Conservation (phyloP, 92 coral and sea anemone genomes). For the Pocillopora meandrina region DNA sequence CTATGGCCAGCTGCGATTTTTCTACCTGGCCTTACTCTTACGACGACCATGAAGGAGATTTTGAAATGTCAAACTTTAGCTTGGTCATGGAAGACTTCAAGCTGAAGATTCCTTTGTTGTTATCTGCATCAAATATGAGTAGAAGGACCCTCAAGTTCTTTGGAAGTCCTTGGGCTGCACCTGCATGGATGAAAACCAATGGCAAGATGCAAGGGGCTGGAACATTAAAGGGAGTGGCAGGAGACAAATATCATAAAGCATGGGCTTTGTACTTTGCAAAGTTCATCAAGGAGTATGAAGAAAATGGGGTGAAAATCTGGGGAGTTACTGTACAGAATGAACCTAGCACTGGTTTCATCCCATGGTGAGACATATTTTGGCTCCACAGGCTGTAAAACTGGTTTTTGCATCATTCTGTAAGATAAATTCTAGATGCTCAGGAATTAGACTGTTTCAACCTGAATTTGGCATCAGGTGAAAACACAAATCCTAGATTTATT, state of each 20-base stretch:
- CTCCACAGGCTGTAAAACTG: neutral
- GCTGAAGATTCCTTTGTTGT: constrained; percentile 84
- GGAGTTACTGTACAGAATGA: constrained; percentile 97
- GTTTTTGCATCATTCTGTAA: too few relatives aligned
- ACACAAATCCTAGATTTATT: too few relatives aligned
- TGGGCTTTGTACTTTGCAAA: constrained; percentile 98
- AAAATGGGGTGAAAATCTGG: constrained; percentile 81
- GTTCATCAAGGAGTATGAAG: constrained; percentile 84
- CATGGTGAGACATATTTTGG: constrained; percentile 48
- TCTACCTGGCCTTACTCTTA: constrained; percentile 91
- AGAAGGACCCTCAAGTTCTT: constrained; percentile 71
- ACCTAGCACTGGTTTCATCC: constrained; percentile 83
- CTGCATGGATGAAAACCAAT: constrained; percentile 96
- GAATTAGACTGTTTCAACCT: too few relatives aligned
- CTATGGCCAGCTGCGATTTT: constrained; percentile 99
- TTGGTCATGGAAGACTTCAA: constrained; percentile 79
- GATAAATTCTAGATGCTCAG: too few relatives aligned
- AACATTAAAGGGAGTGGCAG: constrained; percentile 76
- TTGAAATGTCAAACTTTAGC: constrained; percentile 73
- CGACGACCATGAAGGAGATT: constrained; percentile 87
- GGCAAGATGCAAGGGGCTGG: constrained; percentile 87
- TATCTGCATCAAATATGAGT: constrained; percentile 78
- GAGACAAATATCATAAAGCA: constrained; percentile 86
- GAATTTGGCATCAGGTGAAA: too few relatives aligned
- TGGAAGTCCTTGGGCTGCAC: constrained; percentile 99